phyloP scores from a whole-genome alignment of 2,888 invertebrate species.

The Oscheius sp. region DNA sequence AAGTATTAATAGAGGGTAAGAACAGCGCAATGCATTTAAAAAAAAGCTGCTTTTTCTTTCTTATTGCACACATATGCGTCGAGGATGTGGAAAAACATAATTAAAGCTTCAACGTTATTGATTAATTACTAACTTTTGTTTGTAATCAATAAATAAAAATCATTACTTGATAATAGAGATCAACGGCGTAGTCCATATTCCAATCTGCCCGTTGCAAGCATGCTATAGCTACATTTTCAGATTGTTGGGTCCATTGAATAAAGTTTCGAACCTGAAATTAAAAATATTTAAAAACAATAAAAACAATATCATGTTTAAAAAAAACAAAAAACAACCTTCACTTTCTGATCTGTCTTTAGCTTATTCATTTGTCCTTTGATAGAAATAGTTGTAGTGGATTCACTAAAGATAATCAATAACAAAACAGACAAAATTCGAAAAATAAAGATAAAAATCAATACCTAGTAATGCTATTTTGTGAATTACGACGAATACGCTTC shows the following conservation, averaged over 20 bases:
- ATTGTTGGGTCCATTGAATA: slow-evolving; percentile 20
- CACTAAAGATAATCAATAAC: neutral
- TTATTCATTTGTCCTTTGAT: neutral
- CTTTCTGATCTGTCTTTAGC: neutral
- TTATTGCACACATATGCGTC: too few species aligned
- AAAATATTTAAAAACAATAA: neutral
- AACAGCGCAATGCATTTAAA: too few species aligned
- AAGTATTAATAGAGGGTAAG: too few species aligned
- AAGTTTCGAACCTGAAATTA: slow-evolving; percentile 20
- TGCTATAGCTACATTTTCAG: slow-evolving; percentile 41
- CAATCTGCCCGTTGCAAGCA: slow-evolving; percentile 62
- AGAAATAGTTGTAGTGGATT: neutral
- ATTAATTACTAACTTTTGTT: neutral
- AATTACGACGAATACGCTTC: neutral
- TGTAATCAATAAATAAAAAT: neutral
- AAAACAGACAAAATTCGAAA: neutral
- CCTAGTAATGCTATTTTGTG: neutral
- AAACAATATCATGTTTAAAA: neutral
- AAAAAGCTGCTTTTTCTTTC: neutral
- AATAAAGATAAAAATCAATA: too few species aligned
- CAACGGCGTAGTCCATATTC: slow-evolving; percentile 63
- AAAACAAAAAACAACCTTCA: neutral
- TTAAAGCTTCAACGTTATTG: too few species aligned
- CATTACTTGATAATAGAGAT: slow-evolving; percentile 17
- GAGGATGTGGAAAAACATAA: neutral